Percentiles rank a stretch among this genome's conserved stretches.
Evolutionary conservation across 1,140 invertebrate genomes (phyloP).

Genomic region (Drosophila tsacasi): DNA sequence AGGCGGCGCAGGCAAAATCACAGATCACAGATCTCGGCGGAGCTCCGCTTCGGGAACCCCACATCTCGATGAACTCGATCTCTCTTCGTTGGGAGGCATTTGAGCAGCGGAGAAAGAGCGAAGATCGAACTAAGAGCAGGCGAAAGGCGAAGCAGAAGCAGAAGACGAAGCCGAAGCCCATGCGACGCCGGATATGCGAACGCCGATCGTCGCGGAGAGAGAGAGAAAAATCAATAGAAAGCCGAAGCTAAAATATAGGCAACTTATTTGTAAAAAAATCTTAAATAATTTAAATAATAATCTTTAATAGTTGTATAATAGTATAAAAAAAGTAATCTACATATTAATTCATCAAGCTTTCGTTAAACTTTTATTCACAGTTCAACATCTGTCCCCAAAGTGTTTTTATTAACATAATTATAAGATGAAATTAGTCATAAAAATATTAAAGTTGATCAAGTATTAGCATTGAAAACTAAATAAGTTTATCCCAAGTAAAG

Average conservation of each 20-base stretch:
- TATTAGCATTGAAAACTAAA: background rate
- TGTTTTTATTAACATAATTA: background rate
- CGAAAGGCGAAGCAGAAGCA: background rate
- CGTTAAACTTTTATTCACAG: background rate
- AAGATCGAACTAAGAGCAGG: slow-evolving; percentile 26
- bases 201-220: slow-evolving; percentile 19
- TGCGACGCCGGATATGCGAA: slow-evolving; percentile 27
- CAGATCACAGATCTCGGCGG: slow-evolving; percentile 25
- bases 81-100: slow-evolving; percentile 27
- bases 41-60: slow-evolving; percentile 41
- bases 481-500: too few species aligned
- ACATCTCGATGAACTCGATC: slow-evolving; percentile 13
- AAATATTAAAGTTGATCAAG: background rate
- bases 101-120: slow-evolving; percentile 22
- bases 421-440: background rate
- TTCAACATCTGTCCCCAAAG: too few species aligned
- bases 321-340: background rate
- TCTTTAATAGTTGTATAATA: background rate
- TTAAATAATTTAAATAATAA: background rate
- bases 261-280: slow-evolving; percentile 11
- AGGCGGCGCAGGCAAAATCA: slow-evolving; percentile 41
- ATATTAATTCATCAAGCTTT: background rate
- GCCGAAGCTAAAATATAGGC: slow-evolving; percentile 38
- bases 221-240: slow-evolving; percentile 1
- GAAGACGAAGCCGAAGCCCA: background rate